Conservation (phyloP, 1,140 invertebrate species). For the Drosophila triauraria region DNA sequence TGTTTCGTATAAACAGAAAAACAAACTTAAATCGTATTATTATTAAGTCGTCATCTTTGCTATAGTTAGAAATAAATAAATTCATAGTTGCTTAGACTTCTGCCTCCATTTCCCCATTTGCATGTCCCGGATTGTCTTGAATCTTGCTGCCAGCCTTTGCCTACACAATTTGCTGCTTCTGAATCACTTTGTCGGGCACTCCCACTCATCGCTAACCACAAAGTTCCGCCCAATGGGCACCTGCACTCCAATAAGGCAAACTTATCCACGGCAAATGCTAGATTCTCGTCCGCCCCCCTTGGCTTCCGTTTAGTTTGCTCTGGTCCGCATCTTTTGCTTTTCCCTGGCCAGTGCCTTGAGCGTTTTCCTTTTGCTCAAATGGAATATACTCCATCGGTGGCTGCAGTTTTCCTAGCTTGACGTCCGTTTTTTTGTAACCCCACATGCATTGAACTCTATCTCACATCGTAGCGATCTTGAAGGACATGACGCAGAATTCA, state of each 20-base stretch:
- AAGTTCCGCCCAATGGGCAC: conserved; percentile 1
- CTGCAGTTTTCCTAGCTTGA: neutral
- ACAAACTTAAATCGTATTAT: no score
- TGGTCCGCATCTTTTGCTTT: neutral
- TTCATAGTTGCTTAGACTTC: neutral
- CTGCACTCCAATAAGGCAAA: conserved; percentile 1
- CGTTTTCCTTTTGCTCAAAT: neutral
- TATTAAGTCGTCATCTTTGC: neutral
- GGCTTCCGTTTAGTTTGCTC: conserved; percentile 12
- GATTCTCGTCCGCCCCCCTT: conserved; percentile 4
- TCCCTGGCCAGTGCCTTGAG: conserved; percentile 6
- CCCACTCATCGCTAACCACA: conserved; percentile 13
- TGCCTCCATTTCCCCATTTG: neutral
- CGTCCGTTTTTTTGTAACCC: neutral
- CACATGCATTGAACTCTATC: neutral
- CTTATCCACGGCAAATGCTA: conserved; percentile 12
- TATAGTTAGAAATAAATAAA: neutral
- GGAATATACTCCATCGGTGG: conserved; percentile 1
- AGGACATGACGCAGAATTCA: neutral
- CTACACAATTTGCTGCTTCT: neutral
- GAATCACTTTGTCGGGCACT: conserved; percentile 22
- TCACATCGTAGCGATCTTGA: neutral
- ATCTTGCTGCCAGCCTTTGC: neutral
- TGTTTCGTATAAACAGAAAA: neutral
- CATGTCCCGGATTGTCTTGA: conserved; percentile 5